These are phyloP conservation scores for Ranitomeya imitator DNA, from an alignment of 2,113 vertebrate species.

Conservation along the genomic window DNA sequence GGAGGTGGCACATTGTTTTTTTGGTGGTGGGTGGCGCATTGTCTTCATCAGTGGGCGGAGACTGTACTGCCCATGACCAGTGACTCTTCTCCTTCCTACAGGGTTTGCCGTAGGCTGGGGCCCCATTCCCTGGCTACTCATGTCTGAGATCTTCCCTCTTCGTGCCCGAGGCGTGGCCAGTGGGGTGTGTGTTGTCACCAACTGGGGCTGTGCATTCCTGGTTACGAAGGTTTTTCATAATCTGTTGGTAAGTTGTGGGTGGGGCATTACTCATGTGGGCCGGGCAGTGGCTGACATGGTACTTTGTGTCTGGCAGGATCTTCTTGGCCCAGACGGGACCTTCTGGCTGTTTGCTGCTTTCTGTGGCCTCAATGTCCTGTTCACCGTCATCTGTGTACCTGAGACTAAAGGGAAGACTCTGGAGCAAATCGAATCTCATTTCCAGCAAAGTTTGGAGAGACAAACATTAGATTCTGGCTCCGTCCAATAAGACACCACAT, in stretches of 20 bases:
- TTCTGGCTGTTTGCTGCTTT: slow-evolving; percentile 89
- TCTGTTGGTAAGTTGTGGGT: slow-evolving; percentile 76
- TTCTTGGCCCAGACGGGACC: slow-evolving; percentile 79
- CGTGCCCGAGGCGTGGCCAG: slow-evolving; percentile 77
- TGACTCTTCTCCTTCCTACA: slow-evolving; percentile 59
- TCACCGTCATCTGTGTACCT: slow-evolving; percentile 81
- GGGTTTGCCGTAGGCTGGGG: slow-evolving; percentile 89
- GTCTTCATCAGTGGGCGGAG: not conserved
- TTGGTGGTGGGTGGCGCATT: no score
- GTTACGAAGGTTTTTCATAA: slow-evolving; percentile 83
- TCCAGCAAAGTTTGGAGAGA: slow-evolving; percentile 67
- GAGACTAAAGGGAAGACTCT: slow-evolving; percentile 91
- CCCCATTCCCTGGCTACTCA: slow-evolving; percentile 85
- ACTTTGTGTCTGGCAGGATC: slow-evolving; percentile 64
- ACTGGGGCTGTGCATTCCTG: slow-evolving; percentile 84
- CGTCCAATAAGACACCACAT: not conserved
- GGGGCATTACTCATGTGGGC: not conserved
- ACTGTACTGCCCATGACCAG: not conserved
- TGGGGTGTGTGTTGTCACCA: slow-evolving; percentile 80
- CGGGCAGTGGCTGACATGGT: not conserved
- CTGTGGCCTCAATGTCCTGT: slow-evolving; percentile 77
- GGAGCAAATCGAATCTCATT: slow-evolving; percentile 86
- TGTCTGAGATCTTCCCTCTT: slow-evolving; percentile 87
- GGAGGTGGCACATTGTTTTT: no score
- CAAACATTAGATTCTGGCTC: not conserved